A percentile compares a stretch with the other conserved stretches of the same genome.
These are phyloP conservation scores for Trypoxylus dichotomus DNA, from an alignment of 1,140 invertebrate species.

Conservation along the genomic window DNA sequence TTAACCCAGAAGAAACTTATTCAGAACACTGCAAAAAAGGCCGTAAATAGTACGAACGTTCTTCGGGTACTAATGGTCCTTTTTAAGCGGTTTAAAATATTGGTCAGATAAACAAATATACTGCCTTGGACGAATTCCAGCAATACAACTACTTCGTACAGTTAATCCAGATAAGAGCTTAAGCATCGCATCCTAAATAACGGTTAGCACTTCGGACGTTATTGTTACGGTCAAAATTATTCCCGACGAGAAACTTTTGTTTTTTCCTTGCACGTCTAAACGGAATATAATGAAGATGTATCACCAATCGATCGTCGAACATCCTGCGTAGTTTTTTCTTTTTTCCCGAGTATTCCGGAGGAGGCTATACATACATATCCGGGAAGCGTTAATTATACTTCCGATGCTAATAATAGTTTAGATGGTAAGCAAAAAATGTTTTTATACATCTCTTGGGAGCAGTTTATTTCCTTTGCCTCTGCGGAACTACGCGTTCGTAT, in stretches of 20 bases:
- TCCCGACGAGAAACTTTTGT: not conserved
- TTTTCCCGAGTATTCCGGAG: not conserved
- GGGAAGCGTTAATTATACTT: not conserved
- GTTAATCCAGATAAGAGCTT: constrained; percentile 2
- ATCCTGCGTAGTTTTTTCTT: not conserved
- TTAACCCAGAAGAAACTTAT: not conserved
- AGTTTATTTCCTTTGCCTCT: not conserved
- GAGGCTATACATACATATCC: not conserved
- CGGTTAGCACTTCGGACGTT: not conserved
- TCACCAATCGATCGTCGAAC: not conserved
- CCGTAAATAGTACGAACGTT: not conserved
- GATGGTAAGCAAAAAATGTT: not conserved
- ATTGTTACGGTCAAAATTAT: not conserved
- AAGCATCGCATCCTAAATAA: not conserved
- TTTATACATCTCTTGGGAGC: not conserved
- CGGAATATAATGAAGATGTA: not conserved
- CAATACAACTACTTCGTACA: not conserved
- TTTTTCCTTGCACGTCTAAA: not conserved
- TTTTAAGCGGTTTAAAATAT: constrained; percentile 8
- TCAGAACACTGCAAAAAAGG: not conserved
- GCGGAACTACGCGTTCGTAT: not conserved
- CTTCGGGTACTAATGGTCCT: not conserved
- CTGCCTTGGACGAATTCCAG: not conserved
- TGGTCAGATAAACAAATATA: constrained; percentile 3
- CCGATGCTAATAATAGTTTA: not conserved